Conservation (phyloP, 1,140 invertebrate genomes). For the Drosophila leontia region DNA sequence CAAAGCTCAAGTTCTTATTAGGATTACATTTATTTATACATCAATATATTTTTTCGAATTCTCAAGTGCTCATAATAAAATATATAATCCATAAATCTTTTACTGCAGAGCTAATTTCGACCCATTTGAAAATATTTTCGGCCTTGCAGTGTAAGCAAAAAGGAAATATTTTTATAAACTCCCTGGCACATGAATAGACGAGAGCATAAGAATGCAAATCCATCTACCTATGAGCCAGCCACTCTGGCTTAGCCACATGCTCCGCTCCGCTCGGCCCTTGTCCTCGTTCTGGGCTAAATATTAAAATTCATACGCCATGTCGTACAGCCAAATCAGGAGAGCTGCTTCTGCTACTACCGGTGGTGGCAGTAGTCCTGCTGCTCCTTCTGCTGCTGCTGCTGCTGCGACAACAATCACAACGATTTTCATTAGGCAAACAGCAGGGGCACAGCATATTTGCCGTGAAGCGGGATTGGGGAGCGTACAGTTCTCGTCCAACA, state of each 20-base stretch:
- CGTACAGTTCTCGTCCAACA: slow-evolving; percentile 49
- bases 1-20: background rate
- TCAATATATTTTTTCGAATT: background rate
- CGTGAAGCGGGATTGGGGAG: slow-evolving; percentile 44
- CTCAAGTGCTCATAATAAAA: background rate
- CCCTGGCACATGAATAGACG: slow-evolving; percentile 36
- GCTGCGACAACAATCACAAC: slow-evolving; percentile 53
- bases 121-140: background rate
- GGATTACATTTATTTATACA: background rate
- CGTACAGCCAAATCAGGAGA: slow-evolving; percentile 73
- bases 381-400: slow-evolving; percentile 9
- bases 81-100: background rate
- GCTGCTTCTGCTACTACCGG: background rate
- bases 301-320: slow-evolving; percentile 82
- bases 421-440: slow-evolving; percentile 78
- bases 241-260: slow-evolving; percentile 35
- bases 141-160: slow-evolving; percentile 31
- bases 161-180: slow-evolving; percentile 55
- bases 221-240: slow-evolving; percentile 50
- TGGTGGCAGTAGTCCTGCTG: background rate
- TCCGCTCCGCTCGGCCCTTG: background rate
- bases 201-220: slow-evolving; percentile 40
- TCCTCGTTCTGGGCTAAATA: slow-evolving; percentile 61
- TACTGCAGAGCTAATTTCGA: background rate
- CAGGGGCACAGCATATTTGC: slow-evolving; percentile 68